Conservation (phyloP, 2,888 invertebrate genomes). For the Parascotia fuliginaria region DNA sequence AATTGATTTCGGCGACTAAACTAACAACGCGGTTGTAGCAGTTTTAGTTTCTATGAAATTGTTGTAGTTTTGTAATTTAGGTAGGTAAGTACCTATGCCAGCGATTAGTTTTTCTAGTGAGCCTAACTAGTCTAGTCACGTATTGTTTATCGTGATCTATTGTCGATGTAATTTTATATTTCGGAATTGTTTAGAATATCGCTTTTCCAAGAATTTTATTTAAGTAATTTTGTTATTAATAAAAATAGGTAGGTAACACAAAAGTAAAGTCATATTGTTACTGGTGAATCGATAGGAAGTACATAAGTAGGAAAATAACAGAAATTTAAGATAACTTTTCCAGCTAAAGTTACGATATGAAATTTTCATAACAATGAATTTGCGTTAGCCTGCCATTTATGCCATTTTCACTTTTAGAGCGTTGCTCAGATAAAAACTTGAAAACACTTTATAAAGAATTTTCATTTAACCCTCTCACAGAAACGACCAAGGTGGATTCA, state of each 20-base stretch:
- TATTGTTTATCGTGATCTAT: no score
- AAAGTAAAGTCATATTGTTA: no score
- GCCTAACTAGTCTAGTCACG: no score
- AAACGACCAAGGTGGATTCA: constrained; percentile 38
- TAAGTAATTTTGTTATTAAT: no score
- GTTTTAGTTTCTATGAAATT: constrained; percentile 8
- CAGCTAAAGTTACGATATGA: background rate
- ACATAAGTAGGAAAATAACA: background rate
- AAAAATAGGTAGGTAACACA: no score
- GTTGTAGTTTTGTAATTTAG: background rate
- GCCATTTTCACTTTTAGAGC: constrained; percentile 8
- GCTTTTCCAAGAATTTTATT: no score
- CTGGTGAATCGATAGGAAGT: no score
- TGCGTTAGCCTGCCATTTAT: constrained; percentile 1
- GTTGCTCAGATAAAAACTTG: constrained; percentile 27
- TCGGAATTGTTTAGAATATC: no score
- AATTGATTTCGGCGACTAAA: constrained; percentile 19
- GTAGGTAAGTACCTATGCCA: background rate
- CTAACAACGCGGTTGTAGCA: constrained; percentile 16
- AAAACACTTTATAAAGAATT: constrained; percentile 42
- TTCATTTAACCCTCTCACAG: constrained; percentile 43
- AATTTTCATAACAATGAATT: constrained; percentile 6
- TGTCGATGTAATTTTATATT: no score
- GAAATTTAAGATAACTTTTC: background rate
- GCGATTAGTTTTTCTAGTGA: no score